Evolutionary conservation across 2,797 vertebrate species (phyloP).

Genomic region (Coracias cyanogaster): DNA sequence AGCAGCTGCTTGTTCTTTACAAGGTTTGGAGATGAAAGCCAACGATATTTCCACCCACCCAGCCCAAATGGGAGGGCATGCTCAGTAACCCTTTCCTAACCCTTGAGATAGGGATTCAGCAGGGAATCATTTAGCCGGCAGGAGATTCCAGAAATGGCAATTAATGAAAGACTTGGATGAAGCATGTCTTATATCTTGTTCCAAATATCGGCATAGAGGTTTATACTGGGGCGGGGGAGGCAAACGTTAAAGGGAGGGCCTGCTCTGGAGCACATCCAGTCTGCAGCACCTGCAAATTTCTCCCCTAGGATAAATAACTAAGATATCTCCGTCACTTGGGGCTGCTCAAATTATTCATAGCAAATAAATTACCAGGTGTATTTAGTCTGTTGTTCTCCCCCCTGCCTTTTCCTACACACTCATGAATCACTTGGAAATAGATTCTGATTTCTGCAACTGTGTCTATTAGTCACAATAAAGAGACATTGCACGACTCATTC

Average conservation of each 20-base stretch:
- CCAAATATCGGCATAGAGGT: neutral
- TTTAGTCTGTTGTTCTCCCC: slow-evolving; percentile 8
- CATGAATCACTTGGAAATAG: slow-evolving; percentile 55
- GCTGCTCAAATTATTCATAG: slow-evolving; percentile 59
- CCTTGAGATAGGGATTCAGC: neutral
- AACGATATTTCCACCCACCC: neutral
- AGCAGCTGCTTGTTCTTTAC: slow-evolving; percentile 23
- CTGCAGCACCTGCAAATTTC: slow-evolving; percentile 62
- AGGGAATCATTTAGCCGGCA: neutral
- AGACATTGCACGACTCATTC: neutral
- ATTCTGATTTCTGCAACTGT: slow-evolving; percentile 50
- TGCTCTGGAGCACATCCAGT: slow-evolving; percentile 20
- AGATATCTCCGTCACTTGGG: slow-evolving; percentile 44
- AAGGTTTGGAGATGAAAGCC: slow-evolving; percentile 53
- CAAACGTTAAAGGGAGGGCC: neutral
- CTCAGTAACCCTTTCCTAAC: slow-evolving; percentile 61
- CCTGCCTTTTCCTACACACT: neutral
- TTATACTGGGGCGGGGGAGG: neutral
- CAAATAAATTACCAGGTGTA: slow-evolving; percentile 63
- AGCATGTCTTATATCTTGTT: slow-evolving; percentile 42
- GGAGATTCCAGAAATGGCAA: slow-evolving; percentile 53
- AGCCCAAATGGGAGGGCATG: neutral
- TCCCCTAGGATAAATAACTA: slow-evolving; percentile 60
- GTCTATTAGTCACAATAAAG: slow-evolving; percentile 52
- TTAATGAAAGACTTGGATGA: neutral